Percentiles rank a stretch among this genome's conserved stretches.
Evolutionary conservation across 2,113 vertebrate species (phyloP).

Genomic region (Daphoenositta chrysoptera): DNA sequence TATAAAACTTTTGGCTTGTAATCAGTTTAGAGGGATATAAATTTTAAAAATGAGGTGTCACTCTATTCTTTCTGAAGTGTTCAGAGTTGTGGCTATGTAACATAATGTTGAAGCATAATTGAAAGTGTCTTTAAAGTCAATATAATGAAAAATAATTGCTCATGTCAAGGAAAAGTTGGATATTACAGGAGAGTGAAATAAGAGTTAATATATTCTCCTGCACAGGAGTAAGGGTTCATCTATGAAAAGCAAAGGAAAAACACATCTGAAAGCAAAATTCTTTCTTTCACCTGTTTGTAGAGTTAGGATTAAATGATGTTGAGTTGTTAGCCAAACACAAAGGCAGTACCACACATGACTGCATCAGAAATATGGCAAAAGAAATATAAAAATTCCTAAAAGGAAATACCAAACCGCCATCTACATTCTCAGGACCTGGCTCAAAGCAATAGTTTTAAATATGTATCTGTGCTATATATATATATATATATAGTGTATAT

Average conservation of each 20-base stretch:
- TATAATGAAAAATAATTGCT: neutral
- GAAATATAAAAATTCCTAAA: neutral
- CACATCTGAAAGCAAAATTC: neutral
- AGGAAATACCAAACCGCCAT: neutral
- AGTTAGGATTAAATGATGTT: neutral
- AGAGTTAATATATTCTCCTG: neutral
- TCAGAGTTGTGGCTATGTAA: neutral
- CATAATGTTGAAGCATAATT: neutral
- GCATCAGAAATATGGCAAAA: neutral
- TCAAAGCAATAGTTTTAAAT: neutral
- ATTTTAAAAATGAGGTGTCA: neutral
- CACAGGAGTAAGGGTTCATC: neutral
- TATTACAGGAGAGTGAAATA: neutral
- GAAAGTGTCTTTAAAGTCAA: neutral
- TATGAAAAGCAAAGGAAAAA: neutral
- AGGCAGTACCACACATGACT: neutral
- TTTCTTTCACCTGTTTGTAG: neutral
- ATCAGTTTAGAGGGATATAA: conserved; percentile 13
- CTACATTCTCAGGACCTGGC: neutral
- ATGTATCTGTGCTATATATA: neutral
- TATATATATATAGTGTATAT: neutral
- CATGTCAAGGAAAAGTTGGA: neutral
- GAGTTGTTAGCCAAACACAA: neutral
- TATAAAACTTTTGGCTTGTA: conserved; percentile 42
- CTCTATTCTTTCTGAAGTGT: neutral